Percentiles rank a stretch among this genome's conserved stretches.
phyloP scores from a whole-genome alignment of 1,140 invertebrate species.

The Pectinophora gossypiella region DNA sequence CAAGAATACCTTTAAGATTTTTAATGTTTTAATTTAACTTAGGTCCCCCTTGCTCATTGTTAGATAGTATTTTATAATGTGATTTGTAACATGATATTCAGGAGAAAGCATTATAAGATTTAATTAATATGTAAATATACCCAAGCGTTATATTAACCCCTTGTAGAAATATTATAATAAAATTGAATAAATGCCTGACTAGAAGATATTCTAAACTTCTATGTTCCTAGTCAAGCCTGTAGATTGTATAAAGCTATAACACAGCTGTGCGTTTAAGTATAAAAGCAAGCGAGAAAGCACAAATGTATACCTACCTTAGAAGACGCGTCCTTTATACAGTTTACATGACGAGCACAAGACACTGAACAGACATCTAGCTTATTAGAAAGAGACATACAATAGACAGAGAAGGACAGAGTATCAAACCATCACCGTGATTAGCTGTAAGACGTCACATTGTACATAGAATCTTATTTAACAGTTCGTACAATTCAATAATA shows the following conservation, averaged over 20 bases:
- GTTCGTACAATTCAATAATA: too few species aligned
- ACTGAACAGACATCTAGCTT: slow-evolving; percentile 15
- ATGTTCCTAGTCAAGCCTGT: background rate
- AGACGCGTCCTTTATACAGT: background rate
- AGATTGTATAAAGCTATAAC: background rate
- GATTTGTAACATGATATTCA: too few species aligned
- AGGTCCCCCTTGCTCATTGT: too few species aligned
- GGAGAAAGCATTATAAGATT: too few species aligned
- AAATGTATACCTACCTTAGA: background rate
- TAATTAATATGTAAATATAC: too few species aligned
- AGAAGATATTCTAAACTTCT: background rate
- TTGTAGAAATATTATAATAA: too few species aligned
- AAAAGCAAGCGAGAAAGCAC: background rate
- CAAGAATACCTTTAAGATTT: too few species aligned
- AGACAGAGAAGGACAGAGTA: slow-evolving; percentile 41
- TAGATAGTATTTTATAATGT: too few species aligned
- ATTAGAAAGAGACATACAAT: slow-evolving; percentile 23
- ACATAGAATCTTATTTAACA: too few species aligned
- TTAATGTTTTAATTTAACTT: too few species aligned
- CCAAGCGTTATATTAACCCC: too few species aligned
- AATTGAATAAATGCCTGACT: background rate
- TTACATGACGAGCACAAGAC: slow-evolving; percentile 10
- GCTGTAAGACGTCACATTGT: slow-evolving; percentile 27
- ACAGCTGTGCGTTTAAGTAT: background rate
- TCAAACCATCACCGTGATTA: slow-evolving; percentile 72